Base-by-base conservation (phyloP, 1,140 invertebrate species). In the Galleria mellonella region DNA sequence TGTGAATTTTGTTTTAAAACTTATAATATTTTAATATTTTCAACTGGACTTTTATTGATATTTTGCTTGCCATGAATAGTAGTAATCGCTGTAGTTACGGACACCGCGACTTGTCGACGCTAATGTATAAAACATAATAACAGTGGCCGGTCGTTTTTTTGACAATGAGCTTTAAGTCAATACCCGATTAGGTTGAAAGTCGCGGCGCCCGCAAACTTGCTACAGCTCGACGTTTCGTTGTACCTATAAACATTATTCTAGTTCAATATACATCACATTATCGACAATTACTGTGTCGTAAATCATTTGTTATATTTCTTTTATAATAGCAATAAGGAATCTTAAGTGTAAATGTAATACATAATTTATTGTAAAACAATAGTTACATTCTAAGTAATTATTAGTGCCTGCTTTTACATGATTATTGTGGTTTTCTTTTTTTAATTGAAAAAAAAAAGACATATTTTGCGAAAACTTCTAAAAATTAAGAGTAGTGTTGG, bases 341-440 rank as follows among this genome's bases (percentile, higher is more conserved):
- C 62, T 65, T 81, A 69, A 65, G 57, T 77, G 59, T 73, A 75
- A 71, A 69, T 74, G 63, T 78, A 76, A 74, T 67, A 82, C 70
- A 81, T 84, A 81, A 83, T 83, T 84, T 83, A 83, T 79, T 83
- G 64, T 82, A 81, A 51, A 62, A 77, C 53, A 60, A 72, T 77
- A 74, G 39, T 35, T 81, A 79, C 65, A 75, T 50, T 62, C 66
- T 83, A 81, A 70, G 73, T 79, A 73, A 77, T 23, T 70, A 66
- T 78, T 85, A 83, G 82, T 85, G 82, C 78, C 78, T 85, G 75
- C 75, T 83, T 83, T 66, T 62, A 71, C 64, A 64, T 69, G 73
- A 62, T 68, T 39, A 57, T 62, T 66, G 51, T 61, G 51, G 74
- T 83, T 68, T 64, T 57, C 58, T 68, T 64, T 60, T 68, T 61